phyloP scores from a whole-genome alignment of 2,113 vertebrate genomes.

The Peromyscus leucopus region DNA sequence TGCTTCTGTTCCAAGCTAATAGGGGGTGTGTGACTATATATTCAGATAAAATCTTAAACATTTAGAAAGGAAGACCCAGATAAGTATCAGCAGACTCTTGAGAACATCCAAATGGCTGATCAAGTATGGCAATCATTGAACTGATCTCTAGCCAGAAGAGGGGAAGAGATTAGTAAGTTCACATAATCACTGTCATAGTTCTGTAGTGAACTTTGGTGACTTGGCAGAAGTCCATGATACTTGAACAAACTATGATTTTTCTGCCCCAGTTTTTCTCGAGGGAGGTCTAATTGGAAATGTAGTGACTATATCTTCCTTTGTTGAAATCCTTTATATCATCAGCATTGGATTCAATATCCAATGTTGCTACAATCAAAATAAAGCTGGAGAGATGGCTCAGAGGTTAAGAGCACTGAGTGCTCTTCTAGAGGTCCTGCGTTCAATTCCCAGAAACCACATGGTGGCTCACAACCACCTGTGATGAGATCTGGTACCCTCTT shows the following conservation, averaged over 20 bases:
- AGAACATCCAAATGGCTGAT: background rate
- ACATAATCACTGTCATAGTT: background rate
- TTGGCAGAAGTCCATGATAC: background rate
- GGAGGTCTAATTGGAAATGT: background rate
- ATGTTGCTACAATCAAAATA: background rate
- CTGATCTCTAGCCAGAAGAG: background rate
- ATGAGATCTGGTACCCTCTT: no score
- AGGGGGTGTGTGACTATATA: background rate
- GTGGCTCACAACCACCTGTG: no score
- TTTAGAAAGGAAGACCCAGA: background rate
- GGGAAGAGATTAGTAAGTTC: background rate
- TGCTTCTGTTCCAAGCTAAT: background rate
- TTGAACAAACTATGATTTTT: conserved; percentile 20
- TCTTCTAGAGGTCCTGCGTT: no score
- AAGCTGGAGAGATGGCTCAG: no score
- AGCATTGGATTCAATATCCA: background rate
- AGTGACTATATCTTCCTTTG: background rate
- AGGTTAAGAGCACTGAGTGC: no score
- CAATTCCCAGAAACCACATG: no score
- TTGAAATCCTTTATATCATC: background rate
- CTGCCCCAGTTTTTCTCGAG: background rate
- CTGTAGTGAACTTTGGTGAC: background rate
- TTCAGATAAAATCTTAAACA: background rate
- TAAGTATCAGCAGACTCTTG: background rate
- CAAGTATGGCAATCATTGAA: background rate